A percentile compares a stretch with the other conserved stretches of the same genome.
These are phyloP conservation scores for Apodemia mormo DNA, from an alignment of 2,888 invertebrate genomes.

Conservation along the genomic window DNA sequence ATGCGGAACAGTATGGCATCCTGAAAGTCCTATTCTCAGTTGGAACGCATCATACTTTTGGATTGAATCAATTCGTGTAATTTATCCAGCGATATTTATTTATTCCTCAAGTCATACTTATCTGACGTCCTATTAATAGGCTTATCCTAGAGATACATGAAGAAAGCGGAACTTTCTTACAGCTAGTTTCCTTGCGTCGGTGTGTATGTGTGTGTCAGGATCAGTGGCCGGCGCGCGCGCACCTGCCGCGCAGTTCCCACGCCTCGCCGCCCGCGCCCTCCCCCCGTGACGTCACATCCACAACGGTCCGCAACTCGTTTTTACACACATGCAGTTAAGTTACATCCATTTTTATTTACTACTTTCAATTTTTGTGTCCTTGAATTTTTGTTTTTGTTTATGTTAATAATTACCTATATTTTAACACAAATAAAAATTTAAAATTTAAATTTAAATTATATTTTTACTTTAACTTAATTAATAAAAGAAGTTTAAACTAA, in stretches of 20 bases:
- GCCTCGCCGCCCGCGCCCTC: constrained; percentile 56
- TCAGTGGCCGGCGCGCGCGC: constrained; percentile 80
- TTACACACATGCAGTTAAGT: constrained; percentile 6
- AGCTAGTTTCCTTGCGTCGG: constrained; percentile 52
- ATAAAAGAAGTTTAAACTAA: too few relatives aligned
- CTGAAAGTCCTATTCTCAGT: too few relatives aligned
- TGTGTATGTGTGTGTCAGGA: constrained; percentile 63
- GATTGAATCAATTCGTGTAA: too few relatives aligned
- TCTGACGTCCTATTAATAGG: constrained; percentile 9
- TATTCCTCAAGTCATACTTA: not conserved
- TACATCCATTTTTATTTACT: constrained; percentile 43
- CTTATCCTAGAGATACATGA: constrained; percentile 16
- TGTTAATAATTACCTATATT: not conserved
- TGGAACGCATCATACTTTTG: too few relatives aligned
- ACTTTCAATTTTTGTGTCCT: constrained; percentile 32
- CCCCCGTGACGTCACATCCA: constrained; percentile 67
- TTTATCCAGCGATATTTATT: too few relatives aligned
- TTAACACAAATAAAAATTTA: too few relatives aligned
- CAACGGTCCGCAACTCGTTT: constrained; percentile 63
- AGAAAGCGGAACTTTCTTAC: constrained; percentile 67
- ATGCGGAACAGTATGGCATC: too few relatives aligned
- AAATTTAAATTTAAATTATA: too few relatives aligned
- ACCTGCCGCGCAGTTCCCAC: constrained; percentile 80
- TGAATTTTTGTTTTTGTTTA: constrained; percentile 21
- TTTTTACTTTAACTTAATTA: too few relatives aligned